Conservation (phyloP, 2,888 invertebrate species). For the Acholoe squamosa region DNA sequence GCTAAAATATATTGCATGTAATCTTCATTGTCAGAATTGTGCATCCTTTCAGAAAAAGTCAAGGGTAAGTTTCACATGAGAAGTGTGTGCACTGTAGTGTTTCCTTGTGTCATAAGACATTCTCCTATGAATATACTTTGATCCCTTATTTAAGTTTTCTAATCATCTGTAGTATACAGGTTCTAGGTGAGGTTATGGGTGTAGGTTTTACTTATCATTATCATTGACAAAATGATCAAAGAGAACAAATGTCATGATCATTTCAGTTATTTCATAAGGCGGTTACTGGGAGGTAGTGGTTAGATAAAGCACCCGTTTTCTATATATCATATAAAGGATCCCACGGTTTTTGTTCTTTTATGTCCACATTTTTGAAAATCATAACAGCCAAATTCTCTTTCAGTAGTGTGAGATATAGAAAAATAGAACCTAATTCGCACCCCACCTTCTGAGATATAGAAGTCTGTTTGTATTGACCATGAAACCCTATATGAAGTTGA, state of each 20-base stretch:
- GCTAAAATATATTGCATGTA: too few relatives aligned
- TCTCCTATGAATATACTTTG: neutral
- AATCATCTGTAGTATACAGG: neutral
- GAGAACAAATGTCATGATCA: neutral
- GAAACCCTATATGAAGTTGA: too few relatives aligned
- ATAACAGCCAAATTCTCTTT: neutral
- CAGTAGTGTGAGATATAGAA: too few relatives aligned
- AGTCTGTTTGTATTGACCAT: too few relatives aligned
- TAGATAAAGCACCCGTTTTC: neutral
- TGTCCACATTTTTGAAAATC: neutral
- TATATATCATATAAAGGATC: neutral
- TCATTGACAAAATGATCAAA: neutral
- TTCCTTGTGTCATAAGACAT: neutral
- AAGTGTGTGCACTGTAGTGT: slow-evolving; percentile 19
- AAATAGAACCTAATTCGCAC: too few relatives aligned
- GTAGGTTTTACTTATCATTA: neutral
- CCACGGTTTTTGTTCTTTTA: neutral
- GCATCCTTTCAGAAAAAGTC: slow-evolving; percentile 44
- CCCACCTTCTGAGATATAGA: too few relatives aligned
- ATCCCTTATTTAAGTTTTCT: neutral
- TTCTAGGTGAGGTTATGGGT: slow-evolving; percentile 20
- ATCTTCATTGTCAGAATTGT: neutral
- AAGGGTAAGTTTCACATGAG: slow-evolving; percentile 3
- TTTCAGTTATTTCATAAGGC: neutral
- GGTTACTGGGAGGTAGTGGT: neutral